phyloP scores from a whole-genome alignment of 2,888 invertebrate species.

The Drosophila peninsularis region DNA sequence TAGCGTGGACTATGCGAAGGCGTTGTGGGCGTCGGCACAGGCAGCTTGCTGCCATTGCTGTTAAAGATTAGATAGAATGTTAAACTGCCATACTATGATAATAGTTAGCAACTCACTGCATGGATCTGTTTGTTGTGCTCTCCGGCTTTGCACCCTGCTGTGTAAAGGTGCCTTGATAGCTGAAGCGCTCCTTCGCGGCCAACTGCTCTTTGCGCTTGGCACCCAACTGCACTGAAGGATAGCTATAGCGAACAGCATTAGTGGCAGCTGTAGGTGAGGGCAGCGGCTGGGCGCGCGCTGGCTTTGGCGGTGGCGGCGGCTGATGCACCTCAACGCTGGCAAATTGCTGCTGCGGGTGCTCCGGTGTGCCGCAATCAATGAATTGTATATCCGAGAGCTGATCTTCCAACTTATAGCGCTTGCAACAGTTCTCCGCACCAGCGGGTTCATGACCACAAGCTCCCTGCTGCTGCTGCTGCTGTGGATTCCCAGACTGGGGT shows the following conservation, averaged over 20 bases:
- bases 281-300: conserved; percentile 60
- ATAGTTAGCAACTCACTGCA: conserved; percentile 32
- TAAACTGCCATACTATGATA: not conserved
- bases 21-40: conserved; percentile 83
- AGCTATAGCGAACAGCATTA: conserved; percentile 77
- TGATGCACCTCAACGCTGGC: conserved; percentile 84
- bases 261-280: conserved; percentile 38
- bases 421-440: conserved; percentile 86
- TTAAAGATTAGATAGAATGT: not conserved
- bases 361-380: conserved; percentile 92
- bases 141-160: conserved; percentile 41
- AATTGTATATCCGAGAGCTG: conserved; percentile 91
- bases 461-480: conserved; percentile 9
- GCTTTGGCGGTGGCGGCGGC: conserved; percentile 84
- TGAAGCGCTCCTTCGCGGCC: conserved; percentile 83
- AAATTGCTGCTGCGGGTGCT: conserved; percentile 85
- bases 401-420: conserved; percentile 90
- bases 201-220: conserved; percentile 83
- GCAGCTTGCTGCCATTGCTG: conserved; percentile 64
- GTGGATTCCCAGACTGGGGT: conserved; percentile 45
- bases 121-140: conserved; percentile 14
- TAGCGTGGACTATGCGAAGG: conserved; percentile 84
- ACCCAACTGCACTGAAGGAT: conserved; percentile 83
- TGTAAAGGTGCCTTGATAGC: conserved; percentile 82
- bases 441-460: conserved; percentile 73